phyloP scores from a whole-genome alignment of 2,113 vertebrate genomes.

The Toxostoma redivivum region DNA sequence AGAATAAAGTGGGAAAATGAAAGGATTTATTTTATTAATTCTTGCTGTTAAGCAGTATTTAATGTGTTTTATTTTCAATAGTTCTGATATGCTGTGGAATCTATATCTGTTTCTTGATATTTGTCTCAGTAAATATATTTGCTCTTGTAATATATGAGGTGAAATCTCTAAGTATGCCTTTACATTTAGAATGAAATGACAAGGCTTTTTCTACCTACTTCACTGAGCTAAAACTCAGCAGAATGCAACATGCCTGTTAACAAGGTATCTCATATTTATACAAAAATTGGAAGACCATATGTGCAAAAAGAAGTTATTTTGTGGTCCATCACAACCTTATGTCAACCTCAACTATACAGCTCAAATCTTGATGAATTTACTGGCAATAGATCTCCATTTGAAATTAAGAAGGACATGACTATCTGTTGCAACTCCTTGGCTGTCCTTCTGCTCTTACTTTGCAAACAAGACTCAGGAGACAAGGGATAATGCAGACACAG shows the following conservation, averaged over 20 bases:
- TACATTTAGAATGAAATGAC: not conserved
- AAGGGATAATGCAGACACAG: not conserved
- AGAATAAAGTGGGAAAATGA: not conserved
- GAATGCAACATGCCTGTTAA: not conserved
- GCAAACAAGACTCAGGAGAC: not conserved
- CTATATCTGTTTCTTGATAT: not conserved
- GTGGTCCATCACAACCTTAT: not conserved
- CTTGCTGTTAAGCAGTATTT: not conserved
- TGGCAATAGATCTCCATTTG: not conserved
- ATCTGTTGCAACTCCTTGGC: not conserved
- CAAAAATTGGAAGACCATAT: not conserved
- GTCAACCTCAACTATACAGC: not conserved
- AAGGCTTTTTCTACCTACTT: not conserved
- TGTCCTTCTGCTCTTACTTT: not conserved
- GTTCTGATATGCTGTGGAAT: not conserved
- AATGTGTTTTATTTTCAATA: not conserved
- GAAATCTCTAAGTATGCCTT: not conserved
- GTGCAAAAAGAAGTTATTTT: not conserved
- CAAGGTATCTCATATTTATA: not conserved
- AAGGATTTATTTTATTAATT: not conserved
- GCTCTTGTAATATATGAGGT: not conserved
- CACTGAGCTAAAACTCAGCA: not conserved
- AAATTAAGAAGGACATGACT: not conserved
- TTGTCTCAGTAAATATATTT: not conserved
- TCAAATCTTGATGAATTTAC: not conserved